A percentile compares a stretch with the other conserved stretches of the same genome.
Evolutionary conservation across 2,113 vertebrate species (phyloP).

Genomic region (Marmota monax): DNA sequence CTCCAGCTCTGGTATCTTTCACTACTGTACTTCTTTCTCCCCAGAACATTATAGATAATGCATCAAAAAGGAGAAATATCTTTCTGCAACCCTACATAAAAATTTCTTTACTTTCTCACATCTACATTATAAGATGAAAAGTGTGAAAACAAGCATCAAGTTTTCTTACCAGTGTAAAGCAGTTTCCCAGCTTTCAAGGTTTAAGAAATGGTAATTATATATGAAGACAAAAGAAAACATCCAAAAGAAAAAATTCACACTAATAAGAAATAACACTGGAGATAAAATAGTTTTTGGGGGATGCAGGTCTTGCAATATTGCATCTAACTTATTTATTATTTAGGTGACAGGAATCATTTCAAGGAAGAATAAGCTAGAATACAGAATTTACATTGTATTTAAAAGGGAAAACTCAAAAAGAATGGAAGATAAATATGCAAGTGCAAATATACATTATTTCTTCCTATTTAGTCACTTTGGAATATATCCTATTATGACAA

Average conservation of each 20-base stretch:
- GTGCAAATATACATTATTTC: conserved; percentile 20
- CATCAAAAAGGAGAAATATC: conserved; percentile 28
- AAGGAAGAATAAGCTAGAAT: conserved; percentile 10
- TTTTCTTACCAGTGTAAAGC: conserved; percentile 55
- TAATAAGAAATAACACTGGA: conserved; percentile 50
- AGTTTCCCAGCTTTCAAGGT: conserved; percentile 53
- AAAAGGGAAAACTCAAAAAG: conserved; percentile 47
- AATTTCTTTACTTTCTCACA: conserved; percentile 57
- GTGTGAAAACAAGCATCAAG: conserved; percentile 52
- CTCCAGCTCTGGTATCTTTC: conserved; percentile 19
- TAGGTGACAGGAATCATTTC: conserved; percentile 59
- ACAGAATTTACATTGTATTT: conserved; percentile 18
- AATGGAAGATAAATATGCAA: conserved; percentile 12
- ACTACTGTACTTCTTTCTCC: conserved; percentile 41
- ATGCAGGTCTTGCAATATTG: not conserved
- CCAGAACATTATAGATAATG: not conserved
- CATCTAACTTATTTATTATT: conserved; percentile 49
- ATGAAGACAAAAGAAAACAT: conserved; percentile 52
- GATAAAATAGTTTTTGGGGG: not conserved
- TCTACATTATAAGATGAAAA: conserved; percentile 53
- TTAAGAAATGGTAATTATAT: conserved; percentile 49
- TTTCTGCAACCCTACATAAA: conserved; percentile 47
- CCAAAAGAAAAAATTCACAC: conserved; percentile 16
- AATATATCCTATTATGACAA: conserved; percentile 31
- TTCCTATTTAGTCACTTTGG: conserved; percentile 14